Base-by-base conservation (phyloP, 2,888 invertebrate genomes). In the Carabus problematicus region DNA sequence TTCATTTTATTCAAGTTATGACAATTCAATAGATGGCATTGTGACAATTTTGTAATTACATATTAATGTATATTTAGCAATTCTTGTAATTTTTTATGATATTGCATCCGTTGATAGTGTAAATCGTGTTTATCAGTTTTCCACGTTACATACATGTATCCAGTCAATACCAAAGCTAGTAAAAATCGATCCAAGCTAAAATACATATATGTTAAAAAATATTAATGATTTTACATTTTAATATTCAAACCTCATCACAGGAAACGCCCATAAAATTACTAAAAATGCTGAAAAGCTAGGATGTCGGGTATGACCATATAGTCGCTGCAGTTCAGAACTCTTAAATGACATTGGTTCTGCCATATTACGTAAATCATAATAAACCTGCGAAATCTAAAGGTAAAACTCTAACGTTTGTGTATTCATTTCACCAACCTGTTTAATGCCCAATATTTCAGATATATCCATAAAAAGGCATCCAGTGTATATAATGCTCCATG, bases 391-490 rank as follows among this genome's bases (percentile, higher is more conserved):
- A 40, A 76, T 74, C 6, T 45, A 54, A 42, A 56, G 68, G 63
- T 52, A 69, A 14, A 68, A 45, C 29, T 42, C 40, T 6, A 49
- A 12, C 40, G 14, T 8, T 41, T 16, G 12, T 42, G 1, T 45
- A 8, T 40, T 3, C 43, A 12, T 9, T 49, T 18, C 16, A 60
- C 11, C 40, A 74, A 83, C 83, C 78, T 89, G 89, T 75, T 88
- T 89, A 4, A 88, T 76, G 3, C 89, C 89, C 29, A 86, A 74
- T 3, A 89, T 76, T 75, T 89, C 88, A 0, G 85, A 83, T 18
- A 88, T 80, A 76, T 89, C 89, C 84, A 88, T 85, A 75, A 87
- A 86, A 54, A 88, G 79, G 73, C 85, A 85, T 8, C 88, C 88
- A 18, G 86, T 84, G 74, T 86, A 88, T 70, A 89, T 85, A 3